phyloP scores from a whole-genome alignment of 2,888 invertebrate species.

The Hypomecis atomaria region DNA sequence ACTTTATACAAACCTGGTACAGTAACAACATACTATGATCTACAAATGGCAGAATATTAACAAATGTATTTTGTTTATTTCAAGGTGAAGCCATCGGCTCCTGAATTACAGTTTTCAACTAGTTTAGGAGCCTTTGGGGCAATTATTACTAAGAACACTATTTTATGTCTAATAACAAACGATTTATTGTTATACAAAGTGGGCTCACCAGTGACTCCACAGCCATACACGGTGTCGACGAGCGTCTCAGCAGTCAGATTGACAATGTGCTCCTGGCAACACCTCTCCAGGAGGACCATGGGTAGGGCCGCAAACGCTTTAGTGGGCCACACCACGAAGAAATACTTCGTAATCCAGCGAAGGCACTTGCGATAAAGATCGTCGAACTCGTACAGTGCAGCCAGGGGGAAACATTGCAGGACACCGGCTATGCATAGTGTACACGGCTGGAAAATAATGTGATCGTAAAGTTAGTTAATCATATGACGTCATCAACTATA shows the following conservation, averaged over 20 bases:
- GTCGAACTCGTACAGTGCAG: constrained; percentile 93
- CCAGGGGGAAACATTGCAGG: constrained; percentile 93
- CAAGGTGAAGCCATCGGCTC: no score
- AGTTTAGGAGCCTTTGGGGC: no score
- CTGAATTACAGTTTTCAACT: no score
- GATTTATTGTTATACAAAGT: no score
- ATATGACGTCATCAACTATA: no score
- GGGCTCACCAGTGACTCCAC: constrained; percentile 87
- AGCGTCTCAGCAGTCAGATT: constrained; percentile 92
- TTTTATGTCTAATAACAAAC: no score
- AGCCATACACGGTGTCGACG: constrained; percentile 92
- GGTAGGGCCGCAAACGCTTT: constrained; percentile 94
- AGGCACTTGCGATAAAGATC: constrained; percentile 94
- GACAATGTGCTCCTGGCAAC: constrained; percentile 92
- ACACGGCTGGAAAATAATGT: constrained; percentile 88
- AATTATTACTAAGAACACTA: no score
- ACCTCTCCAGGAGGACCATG: constrained; percentile 92
- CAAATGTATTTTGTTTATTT: no score
- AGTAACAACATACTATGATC: no score
- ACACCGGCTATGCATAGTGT: constrained; percentile 94
- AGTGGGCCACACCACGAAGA: constrained; percentile 94
- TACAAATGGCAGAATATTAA: no score
- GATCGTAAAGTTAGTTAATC: not conserved
- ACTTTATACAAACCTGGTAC: no score
- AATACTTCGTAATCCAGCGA: constrained; percentile 94